phyloP scores from a whole-genome alignment of 2,113 vertebrate genomes.

The Ictalurus punctatus region DNA sequence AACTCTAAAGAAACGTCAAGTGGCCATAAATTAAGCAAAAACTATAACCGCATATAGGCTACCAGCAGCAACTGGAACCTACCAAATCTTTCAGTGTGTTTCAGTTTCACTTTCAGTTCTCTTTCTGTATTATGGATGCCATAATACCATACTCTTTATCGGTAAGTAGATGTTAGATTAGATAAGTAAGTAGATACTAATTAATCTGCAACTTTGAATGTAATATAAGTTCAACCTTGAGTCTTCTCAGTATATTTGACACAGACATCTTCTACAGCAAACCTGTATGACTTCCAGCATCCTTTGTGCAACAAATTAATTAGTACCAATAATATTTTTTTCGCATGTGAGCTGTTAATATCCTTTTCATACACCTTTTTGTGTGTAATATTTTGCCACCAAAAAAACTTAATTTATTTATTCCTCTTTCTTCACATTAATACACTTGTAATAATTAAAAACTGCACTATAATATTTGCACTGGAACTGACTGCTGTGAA shows the following conservation, averaged over 20 bases:
- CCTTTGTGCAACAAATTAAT: not conserved
- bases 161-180: not conserved
- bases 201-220: not conserved
- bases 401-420: not conserved
- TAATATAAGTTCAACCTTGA: not conserved
- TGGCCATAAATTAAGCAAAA: not conserved
- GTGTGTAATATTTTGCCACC: not conserved
- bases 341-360: not conserved
- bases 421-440: not conserved
- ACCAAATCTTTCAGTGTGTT: not conserved
- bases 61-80: not conserved
- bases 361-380: not conserved
- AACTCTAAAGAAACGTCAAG: slow-evolving; percentile 6
- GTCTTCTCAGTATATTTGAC: not conserved
- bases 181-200: too few species aligned
- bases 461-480: not conserved
- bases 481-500: not conserved
- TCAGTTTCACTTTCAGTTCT: not conserved
- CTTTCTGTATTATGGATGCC: not conserved
- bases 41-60: not conserved
- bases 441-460: not conserved
- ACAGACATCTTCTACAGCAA: not conserved
- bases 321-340: not conserved
- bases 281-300: not conserved
- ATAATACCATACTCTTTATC: not conserved